Percentiles rank a stretch among this genome's conserved stretches.
phyloP scores from a whole-genome alignment of 2,888 invertebrate species.

The Stenichneumon culpator region DNA sequence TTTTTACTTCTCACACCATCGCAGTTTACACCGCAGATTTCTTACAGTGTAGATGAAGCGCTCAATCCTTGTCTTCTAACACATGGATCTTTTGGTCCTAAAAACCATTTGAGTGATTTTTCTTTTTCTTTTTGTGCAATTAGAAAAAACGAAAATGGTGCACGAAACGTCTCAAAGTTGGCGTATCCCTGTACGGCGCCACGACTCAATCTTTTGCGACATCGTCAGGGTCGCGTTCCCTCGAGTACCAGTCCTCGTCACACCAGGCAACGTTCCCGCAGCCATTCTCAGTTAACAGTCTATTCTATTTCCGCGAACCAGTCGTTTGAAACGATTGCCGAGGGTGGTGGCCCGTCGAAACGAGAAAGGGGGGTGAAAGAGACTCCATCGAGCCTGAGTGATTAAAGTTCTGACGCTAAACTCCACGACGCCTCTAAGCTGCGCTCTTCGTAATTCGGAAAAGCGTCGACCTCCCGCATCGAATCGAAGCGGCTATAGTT shows the following conservation, averaged over 20 bases:
- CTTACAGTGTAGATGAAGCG: too few relatives aligned
- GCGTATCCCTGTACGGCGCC: not conserved
- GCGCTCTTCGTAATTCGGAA: slow-evolving; percentile 23
- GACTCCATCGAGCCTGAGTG: not conserved
- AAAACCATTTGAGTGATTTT: not conserved
- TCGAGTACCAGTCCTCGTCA: slow-evolving; percentile 3
- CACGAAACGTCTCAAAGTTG: not conserved
- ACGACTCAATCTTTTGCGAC: not conserved
- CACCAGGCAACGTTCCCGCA: not conserved
- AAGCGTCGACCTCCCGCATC: not conserved
- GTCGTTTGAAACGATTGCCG: slow-evolving; percentile 20
- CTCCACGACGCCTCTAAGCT: slow-evolving; percentile 6
- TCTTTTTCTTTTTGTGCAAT: not conserved
- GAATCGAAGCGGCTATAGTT: slow-evolving; percentile 15
- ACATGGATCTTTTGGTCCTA: not conserved
- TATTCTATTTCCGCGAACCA: slow-evolving; percentile 22
- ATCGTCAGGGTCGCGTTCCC: slow-evolving; percentile 21
- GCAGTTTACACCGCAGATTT: too few relatives aligned
- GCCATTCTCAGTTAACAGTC: slow-evolving; percentile 14
- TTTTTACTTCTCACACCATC: too few relatives aligned
- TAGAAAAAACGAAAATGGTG: not conserved
- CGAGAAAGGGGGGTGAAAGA: not conserved
- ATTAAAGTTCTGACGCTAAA: slow-evolving; percentile 24
- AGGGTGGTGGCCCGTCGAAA: not conserved
- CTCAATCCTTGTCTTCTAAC: too few relatives aligned